phyloP scores from a whole-genome alignment of 2,888 invertebrate species.

The Gymnosoma rotundatum region DNA sequence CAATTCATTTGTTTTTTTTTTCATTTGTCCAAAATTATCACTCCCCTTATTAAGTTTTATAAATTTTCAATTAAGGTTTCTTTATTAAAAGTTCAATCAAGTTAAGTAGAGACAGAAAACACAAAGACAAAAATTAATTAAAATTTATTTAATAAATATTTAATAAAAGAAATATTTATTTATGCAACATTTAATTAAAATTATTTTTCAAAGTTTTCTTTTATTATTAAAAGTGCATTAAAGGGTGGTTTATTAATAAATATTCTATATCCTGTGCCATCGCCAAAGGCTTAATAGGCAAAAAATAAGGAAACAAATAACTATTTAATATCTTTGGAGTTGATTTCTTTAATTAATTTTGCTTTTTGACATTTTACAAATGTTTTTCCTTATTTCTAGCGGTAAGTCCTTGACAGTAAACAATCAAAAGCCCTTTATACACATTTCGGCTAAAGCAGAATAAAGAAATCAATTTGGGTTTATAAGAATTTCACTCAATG shows the following conservation, averaged over 20 bases:
- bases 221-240: neutral
- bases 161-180: neutral
- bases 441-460: too few relatives aligned
- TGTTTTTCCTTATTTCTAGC: too few relatives aligned
- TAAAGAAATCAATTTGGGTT: too few relatives aligned
- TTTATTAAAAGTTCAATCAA: conserved; percentile 45
- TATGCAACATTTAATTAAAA: neutral
- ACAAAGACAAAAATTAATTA: conserved; percentile 49
- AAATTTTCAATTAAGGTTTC: conserved; percentile 48
- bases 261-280: too few relatives aligned
- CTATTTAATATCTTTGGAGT: too few relatives aligned
- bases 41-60: conserved; percentile 35
- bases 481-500: too few relatives aligned
- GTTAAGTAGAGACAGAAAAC: neutral
- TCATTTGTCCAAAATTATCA: neutral
- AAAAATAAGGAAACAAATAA: too few relatives aligned
- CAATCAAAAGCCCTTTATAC: too few relatives aligned
- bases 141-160: conserved; percentile 29
- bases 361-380: too few relatives aligned
- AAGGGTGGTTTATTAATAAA: neutral
- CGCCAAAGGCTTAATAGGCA: too few relatives aligned
- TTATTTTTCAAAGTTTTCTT: neutral
- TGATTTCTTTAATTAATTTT: too few relatives aligned
- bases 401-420: too few relatives aligned
- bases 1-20: neutral